A percentile compares a stretch with the other conserved stretches of the same genome.
phyloP scores from a whole-genome alignment of 2,888 invertebrate genomes.

The Sphaeridia pumilis region DNA sequence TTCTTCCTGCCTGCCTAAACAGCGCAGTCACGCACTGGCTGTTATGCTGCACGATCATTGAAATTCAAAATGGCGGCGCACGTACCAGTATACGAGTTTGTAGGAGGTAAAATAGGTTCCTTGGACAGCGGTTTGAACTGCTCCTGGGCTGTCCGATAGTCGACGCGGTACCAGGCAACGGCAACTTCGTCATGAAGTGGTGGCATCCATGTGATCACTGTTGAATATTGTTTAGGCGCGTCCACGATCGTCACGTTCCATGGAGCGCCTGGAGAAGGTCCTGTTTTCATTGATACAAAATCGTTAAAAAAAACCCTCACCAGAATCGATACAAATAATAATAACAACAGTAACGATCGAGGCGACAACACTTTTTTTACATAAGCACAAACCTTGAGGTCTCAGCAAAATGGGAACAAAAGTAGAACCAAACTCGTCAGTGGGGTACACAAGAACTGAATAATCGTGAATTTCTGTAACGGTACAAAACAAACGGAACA shows the following conservation, averaged over 20 bases:
- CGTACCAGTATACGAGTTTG: conserved; percentile 73
- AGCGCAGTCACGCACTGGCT: no score
- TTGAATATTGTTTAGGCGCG: conserved; percentile 77
- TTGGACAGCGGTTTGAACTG: conserved; percentile 80
- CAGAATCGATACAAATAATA: no score
- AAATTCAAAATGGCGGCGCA: no score
- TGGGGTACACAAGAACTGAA: conserved; percentile 61
- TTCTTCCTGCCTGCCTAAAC: no score
- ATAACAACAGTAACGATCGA: no score
- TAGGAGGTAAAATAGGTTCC: conserved; percentile 76
- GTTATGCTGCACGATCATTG: no score
- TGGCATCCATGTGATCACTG: conserved; percentile 64
- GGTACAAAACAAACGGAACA: no score
- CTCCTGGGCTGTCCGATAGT: conserved; percentile 47
- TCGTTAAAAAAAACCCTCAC: no score
- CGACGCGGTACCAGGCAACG: conserved; percentile 79
- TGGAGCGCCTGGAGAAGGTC: conserved; percentile 83
- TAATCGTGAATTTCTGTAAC: conserved; percentile 63
- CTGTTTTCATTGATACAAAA: no score
- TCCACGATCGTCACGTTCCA: conserved; percentile 80
- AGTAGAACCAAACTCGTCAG: conserved; percentile 59
- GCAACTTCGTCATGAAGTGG: conserved; percentile 63
- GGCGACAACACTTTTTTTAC: no score
- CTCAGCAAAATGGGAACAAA: conserved; percentile 57
- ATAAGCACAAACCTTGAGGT: conserved; percentile 55